Base-by-base conservation (phyloP, 2,888 invertebrate species). In the Eristalis intricaria region DNA sequence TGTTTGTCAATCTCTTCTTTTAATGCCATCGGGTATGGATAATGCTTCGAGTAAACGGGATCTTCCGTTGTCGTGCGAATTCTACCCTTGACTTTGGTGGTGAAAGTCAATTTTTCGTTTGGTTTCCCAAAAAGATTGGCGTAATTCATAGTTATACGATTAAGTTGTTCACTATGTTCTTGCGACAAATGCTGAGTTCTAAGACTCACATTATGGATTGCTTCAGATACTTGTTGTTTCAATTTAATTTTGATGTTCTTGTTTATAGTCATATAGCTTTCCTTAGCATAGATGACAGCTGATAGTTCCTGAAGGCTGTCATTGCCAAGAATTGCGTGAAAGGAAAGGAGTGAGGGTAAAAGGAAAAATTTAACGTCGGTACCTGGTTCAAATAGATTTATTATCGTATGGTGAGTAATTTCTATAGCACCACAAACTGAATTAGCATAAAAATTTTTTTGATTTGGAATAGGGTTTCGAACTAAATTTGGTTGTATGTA, bases 311-410 rank as follows among this genome's bases (percentile, higher is more conserved):
- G 77, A 22, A 81, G 66, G 23, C 69, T 70, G 32, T 84, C 76
- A 29, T 84, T 80, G 15, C 75, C 84, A 11, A 80, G 63, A 50
- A 84, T 76, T 15, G 69, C 63, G 10, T 81, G 63, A 50, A 85
- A 85, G 8, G 66, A 68, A 40, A 29, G 10, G 2, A 85, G 70
- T 2, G 73, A 64, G 8, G 80, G 85, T n/a, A 81, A 23, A 29
- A 81, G 40, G 40, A 76, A 71, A 29, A 85, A 81, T 38, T 58
- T 35, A 38, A 58, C 29, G 35, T 70, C 22, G 43, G 58, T 71
- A 5, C 19, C 26, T 70, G 64, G 63, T 23, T 65, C 64, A 65
- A 82, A 82, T 2, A 82, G 29, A 58, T 56, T 69, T 40, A 82
- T 10, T 29, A 76, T 64, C 19, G 75, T 69, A 61, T 81, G 75